Base-by-base conservation (phyloP, 2,888 invertebrate genomes). In the Cantharis rufa region DNA sequence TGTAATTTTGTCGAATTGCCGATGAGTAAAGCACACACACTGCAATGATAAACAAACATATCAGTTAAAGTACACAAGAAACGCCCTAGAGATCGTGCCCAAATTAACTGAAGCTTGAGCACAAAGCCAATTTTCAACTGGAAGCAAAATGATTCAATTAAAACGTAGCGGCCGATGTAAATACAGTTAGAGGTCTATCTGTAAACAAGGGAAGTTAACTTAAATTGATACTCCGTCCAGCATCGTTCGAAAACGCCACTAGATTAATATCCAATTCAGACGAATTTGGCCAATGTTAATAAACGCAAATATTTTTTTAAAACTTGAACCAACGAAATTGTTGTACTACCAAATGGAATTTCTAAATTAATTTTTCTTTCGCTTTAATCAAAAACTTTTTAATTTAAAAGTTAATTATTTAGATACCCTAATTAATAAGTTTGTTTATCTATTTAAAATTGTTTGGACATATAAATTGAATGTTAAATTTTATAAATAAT, bases 61-160 rank as follows among this genome's bases (percentile, higher is more conserved):
- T 77, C 77, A 75, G 76, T 75, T 75, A 73, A 80, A 76, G 78
- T 75, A 71, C 78, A 76, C 79, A 74, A 76, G 75, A 71, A 77
- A 71, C 78, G 73, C 78, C 80, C 75, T 69, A 75, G 75, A 74
- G 74, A 70, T 77, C 71, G 74, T 79, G 78, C 75, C 73, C 79
- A 81, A 82, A 82, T 83, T 83, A 82, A 82, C 83, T 82, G 70
- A 79, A 80, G 80, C 78, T 75, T 63, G 77, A 80, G 81, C 78
- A 82, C 81, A 82, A 83, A 84, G 84, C 84, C 82, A 84, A 84
- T 84, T 84, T 84, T 81, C 82, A 82, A 84, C 82, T 83, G 82
- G 82, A 80, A 83, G 82, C 84, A 82, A 84, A 84, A 84, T 84
- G 83, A 84, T 84, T 84, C 84, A 84, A 84, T 84, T 84, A 84